A percentile compares a stretch with the other conserved stretches of the same genome.
Evolutionary conservation across 2,797 vertebrate genomes (phyloP).

Genomic region (Sebastolobus altivelis): DNA sequence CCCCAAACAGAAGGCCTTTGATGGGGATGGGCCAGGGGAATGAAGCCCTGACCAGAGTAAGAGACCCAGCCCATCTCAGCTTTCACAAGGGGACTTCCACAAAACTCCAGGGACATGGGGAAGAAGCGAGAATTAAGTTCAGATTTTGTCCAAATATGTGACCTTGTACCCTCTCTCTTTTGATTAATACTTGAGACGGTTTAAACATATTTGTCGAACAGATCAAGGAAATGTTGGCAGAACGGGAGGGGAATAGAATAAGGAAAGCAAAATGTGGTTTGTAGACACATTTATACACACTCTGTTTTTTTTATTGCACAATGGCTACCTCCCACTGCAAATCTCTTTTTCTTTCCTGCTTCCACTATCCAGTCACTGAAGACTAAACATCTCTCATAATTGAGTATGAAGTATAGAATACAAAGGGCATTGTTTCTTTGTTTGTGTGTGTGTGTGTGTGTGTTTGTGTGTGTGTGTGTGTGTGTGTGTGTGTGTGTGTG

Average conservation of each 20-base stretch:
- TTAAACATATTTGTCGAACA: slow-evolving; percentile 6
- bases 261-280: slow-evolving; percentile 30
- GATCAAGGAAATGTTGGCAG: slow-evolving; percentile 36
- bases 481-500: slow-evolving; percentile 32
- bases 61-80: slow-evolving; percentile 68
- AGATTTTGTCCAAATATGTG: slow-evolving; percentile 59
- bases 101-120: slow-evolving; percentile 50
- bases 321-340: slow-evolving; percentile 6
- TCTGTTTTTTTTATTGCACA: slow-evolving; percentile 15
- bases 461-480: slow-evolving; percentile 23
- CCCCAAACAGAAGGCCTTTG: slow-evolving; percentile 77
- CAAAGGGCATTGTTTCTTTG: slow-evolving; percentile 62
- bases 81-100: slow-evolving; percentile 80
- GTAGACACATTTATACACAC: slow-evolving; percentile 6
- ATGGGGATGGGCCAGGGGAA: slow-evolving; percentile 68
- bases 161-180: slow-evolving; percentile 37
- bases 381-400: slow-evolving; percentile 20
- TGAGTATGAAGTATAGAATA: slow-evolving; percentile 38
- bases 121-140: slow-evolving; percentile 61
- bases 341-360: slow-evolving; percentile 18
- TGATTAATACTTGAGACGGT: slow-evolving; percentile 9
- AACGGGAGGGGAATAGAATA: background rate
- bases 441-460: slow-evolving; percentile 21
- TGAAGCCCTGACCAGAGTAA: slow-evolving; percentile 59
- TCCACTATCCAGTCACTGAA: slow-evolving; percentile 17